Percentiles rank a stretch among this genome's conserved stretches.
phyloP scores from a whole-genome alignment of 1,140 invertebrate species.

The Pararge aegeria region DNA sequence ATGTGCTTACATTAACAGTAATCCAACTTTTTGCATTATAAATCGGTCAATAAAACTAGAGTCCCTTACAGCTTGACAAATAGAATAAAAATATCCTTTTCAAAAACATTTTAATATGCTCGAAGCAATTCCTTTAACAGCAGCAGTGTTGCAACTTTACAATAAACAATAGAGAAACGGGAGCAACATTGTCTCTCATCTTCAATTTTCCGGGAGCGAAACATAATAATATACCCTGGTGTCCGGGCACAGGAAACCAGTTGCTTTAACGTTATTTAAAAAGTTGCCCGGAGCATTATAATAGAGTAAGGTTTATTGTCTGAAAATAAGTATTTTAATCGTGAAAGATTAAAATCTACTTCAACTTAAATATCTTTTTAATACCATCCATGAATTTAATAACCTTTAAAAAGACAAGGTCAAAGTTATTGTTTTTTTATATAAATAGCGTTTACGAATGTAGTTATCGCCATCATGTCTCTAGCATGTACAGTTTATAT shows the following conservation, averaged over 20 bases:
- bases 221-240: slow-evolving; percentile 3
- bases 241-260: slow-evolving; percentile 11
- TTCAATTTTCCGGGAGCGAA: slow-evolving; percentile 5
- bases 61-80: too few relatives aligned
- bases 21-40: too few relatives aligned
- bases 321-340: neutral
- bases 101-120: neutral
- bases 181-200: slow-evolving; percentile 7
- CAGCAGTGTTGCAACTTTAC: neutral
- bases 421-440: too few relatives aligned
- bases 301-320: neutral
- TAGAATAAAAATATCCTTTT: too few relatives aligned
- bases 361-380: too few relatives aligned
- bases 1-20: too few relatives aligned
- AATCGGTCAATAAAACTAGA: too few relatives aligned
- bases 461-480: too few relatives aligned
- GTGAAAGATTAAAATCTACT: neutral
- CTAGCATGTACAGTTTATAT: too few relatives aligned
- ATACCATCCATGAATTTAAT: too few relatives aligned
- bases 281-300: slow-evolving; percentile 4
- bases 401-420: too few relatives aligned
- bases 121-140: neutral
- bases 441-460: too few relatives aligned
- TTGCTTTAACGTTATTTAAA: slow-evolving; percentile 13
- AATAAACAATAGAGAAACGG: neutral